Conservation (phyloP, 2,797 vertebrate genomes). For the Smutsia gigantea region DNA sequence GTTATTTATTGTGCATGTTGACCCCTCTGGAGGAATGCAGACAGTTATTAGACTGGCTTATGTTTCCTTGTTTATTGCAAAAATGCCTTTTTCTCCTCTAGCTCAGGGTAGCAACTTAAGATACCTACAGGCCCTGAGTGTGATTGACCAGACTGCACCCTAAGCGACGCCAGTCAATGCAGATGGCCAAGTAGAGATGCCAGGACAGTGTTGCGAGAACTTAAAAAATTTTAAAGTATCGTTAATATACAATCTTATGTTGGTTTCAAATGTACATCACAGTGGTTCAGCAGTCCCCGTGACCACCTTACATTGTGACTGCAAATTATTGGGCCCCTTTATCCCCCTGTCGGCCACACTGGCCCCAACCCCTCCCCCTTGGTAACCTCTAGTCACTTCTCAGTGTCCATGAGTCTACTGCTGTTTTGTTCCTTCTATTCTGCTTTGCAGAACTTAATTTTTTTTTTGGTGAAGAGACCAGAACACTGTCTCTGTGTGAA, state of each 20-base stretch:
- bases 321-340: no score
- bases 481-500: slow-evolving; percentile 9
- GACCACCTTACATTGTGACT: no score
- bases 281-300: no score
- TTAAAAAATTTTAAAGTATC: no score
- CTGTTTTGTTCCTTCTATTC: no score
- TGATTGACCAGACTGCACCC: neutral
- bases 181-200: neutral
- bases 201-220: neutral
- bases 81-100: neutral
- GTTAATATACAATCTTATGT: no score
- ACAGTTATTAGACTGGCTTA: neutral
- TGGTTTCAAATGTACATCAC: no score
- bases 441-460: neutral
- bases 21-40: neutral
- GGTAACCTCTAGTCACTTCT: no score
- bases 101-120: neutral
- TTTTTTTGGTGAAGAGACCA: neutral
- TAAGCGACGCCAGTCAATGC: neutral
- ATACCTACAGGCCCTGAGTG: neutral
- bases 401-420: no score
- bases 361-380: no score
- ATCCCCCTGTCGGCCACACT: no score
- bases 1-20: neutral
- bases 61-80: slow-evolving; percentile 13